Base-by-base conservation (phyloP, 2,888 invertebrate species). In the Polydrusus cervinus region DNA sequence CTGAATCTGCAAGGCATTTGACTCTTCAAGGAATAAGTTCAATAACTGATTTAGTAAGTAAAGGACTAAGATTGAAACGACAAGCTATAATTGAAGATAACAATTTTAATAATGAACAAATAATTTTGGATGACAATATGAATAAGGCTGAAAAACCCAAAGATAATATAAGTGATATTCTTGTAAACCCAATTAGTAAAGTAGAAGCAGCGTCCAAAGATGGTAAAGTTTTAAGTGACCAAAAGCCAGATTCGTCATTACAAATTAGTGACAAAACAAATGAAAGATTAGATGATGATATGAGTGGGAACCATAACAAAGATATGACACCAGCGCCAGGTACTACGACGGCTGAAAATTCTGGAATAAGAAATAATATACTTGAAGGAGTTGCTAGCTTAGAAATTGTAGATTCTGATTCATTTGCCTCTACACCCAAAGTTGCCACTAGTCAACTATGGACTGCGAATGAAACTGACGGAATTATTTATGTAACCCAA, bases 31-130 rank as follows among this genome's bases (percentile, higher is more conserved):
- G 64, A 18, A 51, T 71, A 7, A 7, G 53, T 25, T 64, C 71
- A 38, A 62, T 71, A 71, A 18, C 71, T 25, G 64, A 71, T 30
- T 3, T 71, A 30, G 64, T 71, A 40, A 18, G 43, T 71, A 43
- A 10, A 64, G 30, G 71, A 18, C 38, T 71, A 25, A 62, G 71
- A 43, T 9, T 7, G n/a, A 71, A 40, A 43, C 47, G 64, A 25
- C 53, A 62, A 68, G 13, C 20, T 13, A 3, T 11, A 2, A 30
- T 13, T 38, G 40, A 60, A 13, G 38, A 18, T 14, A 16, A 3
- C 14, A 9, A 10, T 16, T 16, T 8, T n/a, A 20, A 45, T 43
- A 13, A 10, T 18, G 7, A 11, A 16, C 20, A 18, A 3, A 16
- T 7, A 20, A 20, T 13, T 25, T 25, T 13, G 8, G 53, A 10